Conservation (phyloP, 2,888 invertebrate species). For the Mylabris sibirica region DNA sequence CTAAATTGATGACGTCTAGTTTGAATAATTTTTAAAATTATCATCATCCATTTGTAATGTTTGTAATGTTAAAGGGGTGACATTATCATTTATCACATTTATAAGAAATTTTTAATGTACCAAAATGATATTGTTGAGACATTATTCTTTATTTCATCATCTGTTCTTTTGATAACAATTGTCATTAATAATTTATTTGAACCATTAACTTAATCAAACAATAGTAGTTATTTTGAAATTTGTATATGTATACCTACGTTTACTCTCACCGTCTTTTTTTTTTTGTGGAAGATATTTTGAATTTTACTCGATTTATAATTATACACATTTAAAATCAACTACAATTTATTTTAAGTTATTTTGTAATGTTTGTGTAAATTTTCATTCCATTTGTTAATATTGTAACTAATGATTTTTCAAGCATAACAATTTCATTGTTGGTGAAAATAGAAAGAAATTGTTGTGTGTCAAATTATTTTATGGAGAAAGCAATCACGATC, state of each 20-base stretch:
- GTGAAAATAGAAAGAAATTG: slow-evolving; percentile 10
- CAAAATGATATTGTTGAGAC: too few species aligned
- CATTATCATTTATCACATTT: background rate
- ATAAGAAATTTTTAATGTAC: background rate
- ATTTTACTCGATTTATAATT: too few species aligned
- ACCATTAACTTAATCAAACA: background rate
- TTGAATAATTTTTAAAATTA: slow-evolving; percentile 5
- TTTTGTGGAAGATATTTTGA: too few species aligned
- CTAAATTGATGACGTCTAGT: slow-evolving; percentile 11
- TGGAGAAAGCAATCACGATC: slow-evolving; percentile 7
- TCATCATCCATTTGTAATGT: background rate
- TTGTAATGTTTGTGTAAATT: background rate
- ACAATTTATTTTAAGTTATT: background rate
- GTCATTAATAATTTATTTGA: background rate
- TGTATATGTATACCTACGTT: too few species aligned
- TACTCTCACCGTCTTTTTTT: too few species aligned
- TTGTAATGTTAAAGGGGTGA: background rate
- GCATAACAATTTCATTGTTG: background rate
- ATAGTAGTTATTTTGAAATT: background rate
- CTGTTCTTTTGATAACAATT: background rate
- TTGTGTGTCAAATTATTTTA: background rate
- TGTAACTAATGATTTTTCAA: background rate
- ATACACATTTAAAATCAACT: too few species aligned
- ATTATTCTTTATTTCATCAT: background rate
- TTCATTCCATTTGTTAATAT: background rate